A percentile compares a stretch with the other conserved stretches of the same genome.
Evolutionary conservation across 2,113 vertebrate genomes (phyloP).

Genomic region (Leptobrachium ailaonicum): DNA sequence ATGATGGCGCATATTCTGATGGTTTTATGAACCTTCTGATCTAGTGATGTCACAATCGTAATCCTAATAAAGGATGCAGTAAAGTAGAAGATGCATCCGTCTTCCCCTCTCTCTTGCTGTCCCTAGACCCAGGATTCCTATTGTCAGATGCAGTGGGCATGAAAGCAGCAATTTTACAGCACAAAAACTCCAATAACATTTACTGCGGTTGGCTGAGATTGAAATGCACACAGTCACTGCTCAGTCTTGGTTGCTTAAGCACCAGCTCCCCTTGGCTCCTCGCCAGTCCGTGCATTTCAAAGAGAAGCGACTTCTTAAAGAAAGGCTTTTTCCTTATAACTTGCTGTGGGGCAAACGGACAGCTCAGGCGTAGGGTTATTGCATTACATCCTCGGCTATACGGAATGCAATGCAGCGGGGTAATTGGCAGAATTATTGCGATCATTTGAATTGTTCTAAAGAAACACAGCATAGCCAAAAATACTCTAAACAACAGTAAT

Average conservation of each 20-base stretch:
- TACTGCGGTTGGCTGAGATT: conserved; percentile 71
- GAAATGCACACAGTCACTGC: conserved; percentile 70
- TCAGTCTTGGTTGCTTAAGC: conserved; percentile 75
- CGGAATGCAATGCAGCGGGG: conserved; percentile 58
- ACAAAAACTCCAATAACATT: conserved; percentile 83
- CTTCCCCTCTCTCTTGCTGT: conserved; percentile 48
- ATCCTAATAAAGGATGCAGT: conserved; percentile 59
- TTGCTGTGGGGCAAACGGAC: conserved; percentile 73
- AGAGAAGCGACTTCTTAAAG: conserved; percentile 70
- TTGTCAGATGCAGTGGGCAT: conserved; percentile 80
- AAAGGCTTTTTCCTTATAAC: conserved; percentile 68
- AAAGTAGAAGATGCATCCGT: conserved; percentile 63
- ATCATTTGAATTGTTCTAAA: conserved; percentile 62
- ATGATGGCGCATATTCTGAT: no score
- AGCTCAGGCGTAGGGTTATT: conserved; percentile 71
- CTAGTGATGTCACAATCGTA: conserved; percentile 52
- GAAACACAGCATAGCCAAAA: conserved; percentile 10
- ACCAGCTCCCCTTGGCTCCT: conserved; percentile 72
- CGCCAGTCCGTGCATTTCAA: conserved; percentile 67
- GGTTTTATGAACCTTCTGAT: conserved; percentile 36
- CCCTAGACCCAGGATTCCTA: conserved; percentile 69
- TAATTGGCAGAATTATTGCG: conserved; percentile 69
- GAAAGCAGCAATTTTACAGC: conserved; percentile 88
- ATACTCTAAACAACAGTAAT: conserved; percentile 16
- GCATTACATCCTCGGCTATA: conserved; percentile 69